Conservation (phyloP, 1,140 invertebrate species). For the Rhysida immarginata region DNA sequence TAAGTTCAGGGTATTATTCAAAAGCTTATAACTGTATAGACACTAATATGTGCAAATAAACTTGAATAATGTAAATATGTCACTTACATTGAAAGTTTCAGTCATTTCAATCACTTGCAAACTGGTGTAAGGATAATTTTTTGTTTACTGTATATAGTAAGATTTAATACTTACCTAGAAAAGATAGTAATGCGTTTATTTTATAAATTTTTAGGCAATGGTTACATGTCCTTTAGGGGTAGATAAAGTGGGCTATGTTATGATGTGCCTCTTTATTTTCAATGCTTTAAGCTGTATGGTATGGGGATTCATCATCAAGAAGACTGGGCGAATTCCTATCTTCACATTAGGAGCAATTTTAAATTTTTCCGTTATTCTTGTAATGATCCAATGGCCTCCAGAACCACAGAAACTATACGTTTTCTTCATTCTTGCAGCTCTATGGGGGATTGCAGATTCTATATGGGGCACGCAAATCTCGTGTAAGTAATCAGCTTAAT, state of each 20-base stretch:
- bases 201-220: no score
- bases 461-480: conserved; percentile 98
- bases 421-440: conserved; percentile 78
- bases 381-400: conserved; percentile 71
- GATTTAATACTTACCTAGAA: no score
- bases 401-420: conserved; percentile 57
- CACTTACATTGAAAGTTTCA: no score
- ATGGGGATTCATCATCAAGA: conserved; percentile 84
- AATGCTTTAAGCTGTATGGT: conserved; percentile 75
- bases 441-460: conserved; percentile 90
- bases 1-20: no score
- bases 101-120: no score
- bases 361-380: conserved; percentile 55
- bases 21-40: no score
- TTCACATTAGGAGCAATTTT: conserved; percentile 59
- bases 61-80: no score
- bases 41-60: no score
- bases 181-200: no score
- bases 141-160: no score
- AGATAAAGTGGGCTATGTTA: conserved; percentile 79
- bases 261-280: conserved; percentile 86
- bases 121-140: no score
- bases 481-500: conserved; percentile 53
- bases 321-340: conserved; percentile 72
- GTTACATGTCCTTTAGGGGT: conserved; percentile 82